Evolutionary conservation across 2,888 invertebrate genomes (phyloP), one percentile per base, ranked within the genome.

Genomic region (Cetonia aurata): DNA sequence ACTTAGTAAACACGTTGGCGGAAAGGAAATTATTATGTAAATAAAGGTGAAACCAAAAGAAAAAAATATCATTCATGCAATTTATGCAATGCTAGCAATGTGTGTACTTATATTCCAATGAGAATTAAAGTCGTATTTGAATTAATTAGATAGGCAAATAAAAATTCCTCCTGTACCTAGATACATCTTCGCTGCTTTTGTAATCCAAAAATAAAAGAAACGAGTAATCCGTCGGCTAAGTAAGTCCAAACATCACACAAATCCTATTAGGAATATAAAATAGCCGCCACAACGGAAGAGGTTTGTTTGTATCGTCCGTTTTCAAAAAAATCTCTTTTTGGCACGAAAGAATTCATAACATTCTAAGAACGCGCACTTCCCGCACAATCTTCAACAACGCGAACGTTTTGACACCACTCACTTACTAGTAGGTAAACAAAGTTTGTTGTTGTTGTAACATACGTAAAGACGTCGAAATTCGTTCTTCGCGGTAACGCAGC

Each of bases 391-490:
- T 67, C 46, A 13, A n/a, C 15, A 69, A 67, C 67, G 65, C 59
- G 55, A 46, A 33, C 50, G 65, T 17, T 56, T 25, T 57, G 71
- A 55, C 53, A 31, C 19, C 70, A 72, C 71, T 25, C 70, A 53
- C 56, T 66, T 55, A 46, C 41, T 17, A 44, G 69, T 67, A 75
- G 74, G 76, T 77, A 76, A 78, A 78, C 78, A 77, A 77, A 76
- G 73, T 71, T 72, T 74, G 73, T 56, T 62, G 48, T 62, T 62
- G 62, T 48, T 31, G 42, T 19, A 46, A 9, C 60, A 71, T 12
- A 71, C 71, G 25, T 25, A 4, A 25, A 25, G 72, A 67, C 73
- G 70, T 70, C 73, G 74, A 73, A 73, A 74, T 71, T 73, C 68
- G 72, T 69, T 75, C 75, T 75, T 73, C 69, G 70, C 69, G 71